Base-by-base conservation (phyloP, 2,113 vertebrate species). In the Apteryx mantelli region DNA sequence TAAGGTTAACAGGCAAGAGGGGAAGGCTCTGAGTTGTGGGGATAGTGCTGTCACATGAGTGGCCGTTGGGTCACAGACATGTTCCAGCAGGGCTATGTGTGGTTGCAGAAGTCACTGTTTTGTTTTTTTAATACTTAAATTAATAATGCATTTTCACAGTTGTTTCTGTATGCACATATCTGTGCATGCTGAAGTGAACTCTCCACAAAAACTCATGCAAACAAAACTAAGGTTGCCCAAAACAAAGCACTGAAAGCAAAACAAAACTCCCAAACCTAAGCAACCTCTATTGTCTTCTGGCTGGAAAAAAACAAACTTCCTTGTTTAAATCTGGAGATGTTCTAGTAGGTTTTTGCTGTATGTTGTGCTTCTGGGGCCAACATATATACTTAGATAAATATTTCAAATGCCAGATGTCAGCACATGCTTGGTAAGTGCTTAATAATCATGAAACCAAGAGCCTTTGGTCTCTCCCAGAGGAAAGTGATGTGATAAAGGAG, bases 331-430 rank as follows among this genome's bases (percentile, higher is more conserved):
- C 83, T 81, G 34, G 40, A 60, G 30, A 86, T 46, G 60, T 46
- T 64, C 30, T 55, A 10, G 36, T 38, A 5, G 5, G 30, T 87
- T 84, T 96, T 86, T 93, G 32, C 79, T 6, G 2, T 94, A 66
- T 71, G 61, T 76, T 66, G 71, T 46, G 44, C 71, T 32, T 94
- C 70, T 73, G n/a, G 44, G 84, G 93, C 95, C 96, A 96, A 81
- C 36, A 44, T 60, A 50, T 12, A 81, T 81, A 48, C 30, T 88
- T 46, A 86, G 24, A 94, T 95, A 96, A 95, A 96, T 96, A 96
- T 38, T 83, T 46, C 48, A 71, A 86, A 93, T 95, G 88, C 90
- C 93, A 94, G 88, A 94, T 96, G 85, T 94, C 93, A 96, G 88
- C 92, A 94, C 79, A 88, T 90, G 96, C 90, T 96, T 95, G 71